phyloP scores from a whole-genome alignment of 2,888 invertebrate genomes.

The Brenthis daphne region DNA sequence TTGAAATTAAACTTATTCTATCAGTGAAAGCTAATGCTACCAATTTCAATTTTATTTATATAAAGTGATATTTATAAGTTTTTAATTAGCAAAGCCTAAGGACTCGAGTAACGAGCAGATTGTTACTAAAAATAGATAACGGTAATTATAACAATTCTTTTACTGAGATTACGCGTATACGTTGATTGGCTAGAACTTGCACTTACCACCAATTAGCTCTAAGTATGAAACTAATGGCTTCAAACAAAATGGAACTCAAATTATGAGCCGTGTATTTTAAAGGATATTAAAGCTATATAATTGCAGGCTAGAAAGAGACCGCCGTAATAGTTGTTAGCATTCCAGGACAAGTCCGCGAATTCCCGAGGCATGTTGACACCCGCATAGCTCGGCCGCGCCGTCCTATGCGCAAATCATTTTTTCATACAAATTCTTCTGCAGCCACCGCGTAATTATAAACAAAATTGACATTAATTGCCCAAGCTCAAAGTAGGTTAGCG shows the following conservation, averaged over 20 bases:
- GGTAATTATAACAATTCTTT: slow-evolving; percentile 27
- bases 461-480: slow-evolving; percentile 77
- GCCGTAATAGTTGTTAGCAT: slow-evolving; percentile 44
- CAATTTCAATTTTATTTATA: neutral
- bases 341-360: slow-evolving; percentile 45
- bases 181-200: slow-evolving; percentile 36
- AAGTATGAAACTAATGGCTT: slow-evolving; percentile 40
- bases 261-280: slow-evolving; percentile 40
- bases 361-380: slow-evolving; percentile 45
- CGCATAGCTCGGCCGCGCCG: slow-evolving; percentile 40
- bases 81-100: neutral
- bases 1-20: too few relatives aligned
- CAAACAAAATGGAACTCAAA: slow-evolving; percentile 43
- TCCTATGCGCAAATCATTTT: slow-evolving; percentile 53
- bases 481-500: slow-evolving; percentile 68
- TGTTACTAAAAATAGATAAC: slow-evolving; percentile 29
- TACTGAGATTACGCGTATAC: slow-evolving; percentile 31
- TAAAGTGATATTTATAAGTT: neutral
- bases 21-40: too few relatives aligned
- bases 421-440: slow-evolving; percentile 48
- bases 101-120: neutral
- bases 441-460: slow-evolving; percentile 67
- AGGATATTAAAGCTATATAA: slow-evolving; percentile 42
- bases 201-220: slow-evolving; percentile 39
- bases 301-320: slow-evolving; percentile 46